Base-by-base conservation (phyloP, 2,888 invertebrate species). In the Pandemis cinnamomeana region DNA sequence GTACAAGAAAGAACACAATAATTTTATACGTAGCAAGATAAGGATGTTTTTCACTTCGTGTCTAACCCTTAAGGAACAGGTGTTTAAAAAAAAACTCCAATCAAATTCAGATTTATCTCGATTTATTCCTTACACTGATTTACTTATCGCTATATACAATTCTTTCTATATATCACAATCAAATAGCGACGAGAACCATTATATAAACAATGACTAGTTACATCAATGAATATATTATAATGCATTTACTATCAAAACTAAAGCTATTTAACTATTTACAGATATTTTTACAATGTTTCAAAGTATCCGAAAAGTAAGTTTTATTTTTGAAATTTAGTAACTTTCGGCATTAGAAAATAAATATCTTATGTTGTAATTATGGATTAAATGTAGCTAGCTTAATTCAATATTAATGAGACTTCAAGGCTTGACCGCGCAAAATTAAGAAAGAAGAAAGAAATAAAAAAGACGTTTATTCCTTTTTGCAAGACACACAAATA, bases 101-200 rank as follows among this genome's bases (percentile, higher is more conserved):
- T 82, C 69, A 75, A 79, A 75, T 76, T 75, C 76, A 83, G 80
- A 82, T 79, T 83, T 81, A 81, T 83, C 83, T 81, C 83, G 84
- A 86, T 89, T 89, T 85, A 86, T 88, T 89, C 84, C 85, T 90
- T 89, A 90, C 89, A 91, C 80, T 82, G 83, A 88, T 84, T 89
- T 88, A 87, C 79, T 80, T 80, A 82, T 80, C 83, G 53, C 69
- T 91, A 88, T 91, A 86, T 92, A 92, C 91, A 92, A 89, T 89
- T 87, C 76, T 82, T 85, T 85, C 83, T 84, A 84, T 79, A 80
- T 91, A 92, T 92, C 91, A 92, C 92, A 92, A 89, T 91, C 85
- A 91, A 91, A 91, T 89, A 87, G 91, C 90, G 89, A 84, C 83
- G 83, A 85, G 83, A 85, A 85, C 85, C 85, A 86, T 85, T 83